A percentile compares a stretch with the other conserved stretches of the same genome.
phyloP scores from a whole-genome alignment of 2,113 vertebrate genomes.

The Dicrurus megarhynchus region DNA sequence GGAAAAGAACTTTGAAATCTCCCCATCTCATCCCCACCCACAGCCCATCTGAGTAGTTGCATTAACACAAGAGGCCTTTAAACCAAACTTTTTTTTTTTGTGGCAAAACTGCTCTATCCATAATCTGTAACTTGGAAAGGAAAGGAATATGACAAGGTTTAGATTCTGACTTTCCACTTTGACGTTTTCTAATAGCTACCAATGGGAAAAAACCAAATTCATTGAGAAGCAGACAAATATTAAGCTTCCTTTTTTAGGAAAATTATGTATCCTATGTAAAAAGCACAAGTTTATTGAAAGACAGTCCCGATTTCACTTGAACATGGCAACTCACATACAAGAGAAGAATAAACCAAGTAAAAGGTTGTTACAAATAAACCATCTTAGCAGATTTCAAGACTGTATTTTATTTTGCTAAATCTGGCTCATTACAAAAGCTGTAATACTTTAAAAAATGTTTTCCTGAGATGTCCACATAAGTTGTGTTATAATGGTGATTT shows the following conservation, averaged over 20 bases:
- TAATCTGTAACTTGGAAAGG: background rate
- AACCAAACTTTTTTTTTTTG: background rate
- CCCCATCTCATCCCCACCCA: background rate
- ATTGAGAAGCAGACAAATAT: background rate
- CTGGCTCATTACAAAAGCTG: background rate
- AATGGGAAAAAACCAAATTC: background rate
- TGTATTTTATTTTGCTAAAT: background rate
- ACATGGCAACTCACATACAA: background rate
- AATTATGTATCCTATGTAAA: background rate
- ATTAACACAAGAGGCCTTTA: background rate
- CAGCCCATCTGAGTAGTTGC: background rate
- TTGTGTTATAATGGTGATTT: background rate
- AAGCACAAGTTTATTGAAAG: background rate
- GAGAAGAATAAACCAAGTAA: background rate
- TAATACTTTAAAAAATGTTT: background rate
- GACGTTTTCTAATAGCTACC: background rate
- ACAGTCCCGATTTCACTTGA: background rate
- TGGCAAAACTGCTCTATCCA: background rate
- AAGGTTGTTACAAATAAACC: background rate
- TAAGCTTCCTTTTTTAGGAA: background rate
- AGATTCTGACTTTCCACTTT: background rate
- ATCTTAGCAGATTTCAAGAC: background rate
- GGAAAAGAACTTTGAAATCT: background rate
- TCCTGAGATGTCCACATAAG: background rate
- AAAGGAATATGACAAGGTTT: background rate